Percentiles rank a stretch among this genome's conserved stretches.
Conservation (phyloP, 23 tunicate species). For the Aplidium turbinatum region DNA sequence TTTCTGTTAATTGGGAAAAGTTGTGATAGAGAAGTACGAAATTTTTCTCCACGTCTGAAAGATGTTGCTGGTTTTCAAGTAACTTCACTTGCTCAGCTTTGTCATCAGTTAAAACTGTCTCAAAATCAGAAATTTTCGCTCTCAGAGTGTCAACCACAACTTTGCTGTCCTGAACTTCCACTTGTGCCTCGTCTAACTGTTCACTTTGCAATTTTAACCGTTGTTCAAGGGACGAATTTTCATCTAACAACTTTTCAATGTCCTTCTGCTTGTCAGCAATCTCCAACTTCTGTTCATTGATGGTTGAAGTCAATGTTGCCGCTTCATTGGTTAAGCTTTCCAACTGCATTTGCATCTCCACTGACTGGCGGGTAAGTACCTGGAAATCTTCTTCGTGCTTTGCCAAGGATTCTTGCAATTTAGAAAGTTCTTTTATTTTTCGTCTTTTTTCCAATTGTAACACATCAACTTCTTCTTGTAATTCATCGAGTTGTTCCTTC, state of each 20-base stretch:
- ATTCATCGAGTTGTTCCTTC: conserved; percentile 4
- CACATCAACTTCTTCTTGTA: conserved; percentile 22
- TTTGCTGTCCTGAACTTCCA: not conserved
- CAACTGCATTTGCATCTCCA: not conserved
- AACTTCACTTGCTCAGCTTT: conserved; percentile 16
- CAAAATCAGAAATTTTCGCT: conserved; percentile 20
- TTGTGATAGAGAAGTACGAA: conserved; percentile 39
- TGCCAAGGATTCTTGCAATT: not conserved
- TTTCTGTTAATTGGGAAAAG: not conserved
- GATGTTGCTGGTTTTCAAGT: conserved; percentile 30
- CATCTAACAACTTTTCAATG: not conserved
- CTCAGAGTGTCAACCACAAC: conserved; percentile 2
- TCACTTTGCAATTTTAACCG: not conserved
- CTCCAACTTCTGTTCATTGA: not conserved
- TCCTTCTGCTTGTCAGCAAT: not conserved
- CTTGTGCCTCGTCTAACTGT: not conserved
- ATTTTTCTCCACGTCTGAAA: conserved; percentile 41
- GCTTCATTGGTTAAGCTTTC: not conserved
- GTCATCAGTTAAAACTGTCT: conserved; percentile 10
- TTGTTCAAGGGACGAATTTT: not conserved
- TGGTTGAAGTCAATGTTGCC: not conserved
- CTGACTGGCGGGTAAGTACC: not conserved
- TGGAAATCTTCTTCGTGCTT: not conserved
- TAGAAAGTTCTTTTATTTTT: not conserved
- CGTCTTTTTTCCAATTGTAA: not conserved